Evolutionary conservation across 2,797 vertebrate genomes (phyloP).

Genomic region (Masticophis lateralis): DNA sequence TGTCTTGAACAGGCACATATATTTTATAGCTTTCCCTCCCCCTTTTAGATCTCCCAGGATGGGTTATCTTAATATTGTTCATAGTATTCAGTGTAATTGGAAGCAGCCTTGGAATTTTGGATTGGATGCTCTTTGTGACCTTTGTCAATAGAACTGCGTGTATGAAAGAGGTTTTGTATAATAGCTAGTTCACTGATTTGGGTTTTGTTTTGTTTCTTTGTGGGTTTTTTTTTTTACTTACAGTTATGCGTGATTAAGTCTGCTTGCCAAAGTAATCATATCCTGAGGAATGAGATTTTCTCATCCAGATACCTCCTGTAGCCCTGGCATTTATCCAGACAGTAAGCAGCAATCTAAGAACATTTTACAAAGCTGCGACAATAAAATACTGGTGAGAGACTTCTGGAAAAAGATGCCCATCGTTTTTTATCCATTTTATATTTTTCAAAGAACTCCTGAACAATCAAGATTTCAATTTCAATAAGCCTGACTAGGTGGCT

Average conservation of each 20-base stretch:
- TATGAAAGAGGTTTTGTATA: neutral
- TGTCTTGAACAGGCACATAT: neutral
- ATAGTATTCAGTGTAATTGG: neutral
- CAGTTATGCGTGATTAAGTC: neutral
- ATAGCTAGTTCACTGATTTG: neutral
- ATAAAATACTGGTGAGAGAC: neutral
- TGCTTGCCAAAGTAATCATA: conserved; percentile 3
- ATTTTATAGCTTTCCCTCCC: neutral
- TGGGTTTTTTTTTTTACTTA: neutral
- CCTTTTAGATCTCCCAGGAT: neutral
- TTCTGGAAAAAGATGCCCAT: neutral
- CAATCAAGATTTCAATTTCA: neutral
- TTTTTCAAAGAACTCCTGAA: neutral
- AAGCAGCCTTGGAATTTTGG: conserved; percentile 3
- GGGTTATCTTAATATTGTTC: neutral
- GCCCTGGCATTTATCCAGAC: neutral
- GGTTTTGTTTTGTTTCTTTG: neutral
- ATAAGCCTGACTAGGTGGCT: no score
- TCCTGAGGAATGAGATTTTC: neutral
- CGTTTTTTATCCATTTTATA: neutral
- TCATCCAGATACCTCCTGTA: neutral
- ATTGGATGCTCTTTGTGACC: neutral
- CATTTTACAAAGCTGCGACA: neutral
- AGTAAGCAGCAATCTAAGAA: neutral
- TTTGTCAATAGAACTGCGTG: neutral